phyloP scores from a whole-genome alignment of 2,797 vertebrate genomes.

The Halcyon leucocephala region DNA sequence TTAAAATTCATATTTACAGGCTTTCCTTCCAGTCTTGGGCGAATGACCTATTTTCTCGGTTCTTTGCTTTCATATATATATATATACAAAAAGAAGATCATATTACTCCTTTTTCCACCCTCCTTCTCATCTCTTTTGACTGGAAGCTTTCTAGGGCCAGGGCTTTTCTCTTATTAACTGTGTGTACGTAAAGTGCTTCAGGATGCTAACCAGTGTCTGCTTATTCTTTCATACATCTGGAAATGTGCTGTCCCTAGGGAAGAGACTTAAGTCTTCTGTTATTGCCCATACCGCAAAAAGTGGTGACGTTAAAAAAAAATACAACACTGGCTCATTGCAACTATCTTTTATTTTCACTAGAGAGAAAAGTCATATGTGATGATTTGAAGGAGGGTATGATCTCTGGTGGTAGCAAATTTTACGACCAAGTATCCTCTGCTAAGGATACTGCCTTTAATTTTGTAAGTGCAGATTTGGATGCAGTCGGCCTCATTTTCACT shows the following conservation, averaged over 20 bases:
- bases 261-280: neutral
- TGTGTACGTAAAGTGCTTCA: neutral
- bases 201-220: neutral
- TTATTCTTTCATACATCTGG: neutral
- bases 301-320: neutral
- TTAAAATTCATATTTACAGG: neutral
- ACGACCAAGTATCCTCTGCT: neutral
- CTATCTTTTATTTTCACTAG: neutral
- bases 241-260: neutral
- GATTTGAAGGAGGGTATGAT: conserved; percentile 9
- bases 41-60: neutral
- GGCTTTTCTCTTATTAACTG: conserved; percentile 30
- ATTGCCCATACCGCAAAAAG: neutral
- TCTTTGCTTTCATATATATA: neutral
- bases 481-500: neutral
- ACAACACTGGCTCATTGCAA: neutral
- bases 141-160: neutral
- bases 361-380: neutral
- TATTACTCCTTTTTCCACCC: neutral
- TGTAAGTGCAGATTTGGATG: conserved; percentile 41
- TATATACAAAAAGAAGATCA: neutral
- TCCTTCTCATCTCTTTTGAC: conserved; percentile 35
- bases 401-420: neutral
- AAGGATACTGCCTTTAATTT: conserved; percentile 28
- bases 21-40: neutral